Percentiles rank a stretch among this genome's conserved stretches.
Evolutionary conservation across 2,797 vertebrate genomes (phyloP).

Genomic region (Gymnopithys bicolor): DNA sequence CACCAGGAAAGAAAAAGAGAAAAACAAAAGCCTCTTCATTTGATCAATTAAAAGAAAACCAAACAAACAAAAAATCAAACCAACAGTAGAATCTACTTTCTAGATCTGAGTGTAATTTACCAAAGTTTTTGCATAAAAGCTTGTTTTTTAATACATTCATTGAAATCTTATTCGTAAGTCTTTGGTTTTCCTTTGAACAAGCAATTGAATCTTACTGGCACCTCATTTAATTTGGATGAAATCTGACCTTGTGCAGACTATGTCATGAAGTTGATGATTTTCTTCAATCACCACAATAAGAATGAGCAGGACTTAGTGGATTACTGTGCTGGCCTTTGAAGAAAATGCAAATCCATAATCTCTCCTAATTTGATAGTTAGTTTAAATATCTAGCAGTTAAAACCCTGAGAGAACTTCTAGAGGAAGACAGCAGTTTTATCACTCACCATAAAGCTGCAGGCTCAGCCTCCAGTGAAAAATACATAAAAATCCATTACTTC

Average conservation of each 20-base stretch:
- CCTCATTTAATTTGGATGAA: background rate
- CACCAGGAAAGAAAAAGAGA: background rate
- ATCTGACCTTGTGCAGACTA: background rate
- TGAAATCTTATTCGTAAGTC: background rate
- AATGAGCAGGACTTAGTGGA: background rate
- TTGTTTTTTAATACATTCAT: background rate
- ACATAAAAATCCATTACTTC: background rate
- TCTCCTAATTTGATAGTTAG: background rate
- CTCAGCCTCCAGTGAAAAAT: background rate
- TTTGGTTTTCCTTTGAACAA: background rate
- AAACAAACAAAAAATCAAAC: too few relatives aligned
- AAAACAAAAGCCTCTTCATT: background rate
- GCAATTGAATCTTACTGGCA: background rate
- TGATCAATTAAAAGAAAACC: too few relatives aligned
- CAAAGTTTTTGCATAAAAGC: background rate
- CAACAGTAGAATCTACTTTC: background rate
- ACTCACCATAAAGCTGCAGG: background rate
- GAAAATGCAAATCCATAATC: constrained; percentile 30
- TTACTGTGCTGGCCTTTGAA: constrained; percentile 20
- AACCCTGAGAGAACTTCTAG: background rate
- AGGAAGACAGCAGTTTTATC: background rate
- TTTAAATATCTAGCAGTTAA: background rate
- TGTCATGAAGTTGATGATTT: background rate
- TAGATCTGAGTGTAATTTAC: background rate
- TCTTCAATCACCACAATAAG: background rate